phyloP scores from a whole-genome alignment of 2,888 invertebrate species.

The Diaphora mendica region DNA sequence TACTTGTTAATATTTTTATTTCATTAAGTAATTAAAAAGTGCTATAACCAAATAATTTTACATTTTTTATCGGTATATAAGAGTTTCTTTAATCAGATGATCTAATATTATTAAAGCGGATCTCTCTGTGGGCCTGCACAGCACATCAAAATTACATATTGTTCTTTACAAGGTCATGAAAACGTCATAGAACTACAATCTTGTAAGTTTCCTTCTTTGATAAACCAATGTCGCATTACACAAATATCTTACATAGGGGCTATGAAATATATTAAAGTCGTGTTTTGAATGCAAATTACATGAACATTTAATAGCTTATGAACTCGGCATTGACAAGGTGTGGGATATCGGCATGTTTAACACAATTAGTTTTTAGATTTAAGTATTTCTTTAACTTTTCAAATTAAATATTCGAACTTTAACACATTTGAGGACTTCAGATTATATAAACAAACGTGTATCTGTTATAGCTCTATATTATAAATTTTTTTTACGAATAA shows the following conservation, averaged over 20 bases:
- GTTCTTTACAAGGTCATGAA: background rate
- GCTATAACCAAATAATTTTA: background rate
- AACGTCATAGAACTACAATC: background rate
- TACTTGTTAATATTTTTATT: background rate
- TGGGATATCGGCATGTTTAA: constrained; percentile 22
- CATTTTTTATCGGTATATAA: background rate
- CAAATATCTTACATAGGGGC: constrained; percentile 1
- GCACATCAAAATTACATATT: background rate
- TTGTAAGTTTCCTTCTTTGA: constrained; percentile 15
- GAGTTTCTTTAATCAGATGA: background rate
- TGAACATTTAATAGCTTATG: constrained; percentile 27
- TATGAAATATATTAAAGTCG: constrained; percentile 26
- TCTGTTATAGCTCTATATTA: background rate
- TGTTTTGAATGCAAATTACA: constrained; percentile 37
- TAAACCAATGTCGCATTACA: constrained; percentile 14
- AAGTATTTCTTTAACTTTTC: constrained; percentile 27
- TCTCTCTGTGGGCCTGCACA: background rate
- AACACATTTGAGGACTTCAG: background rate
- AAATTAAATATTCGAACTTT: constrained; percentile 22
- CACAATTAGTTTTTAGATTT: constrained; percentile 22
- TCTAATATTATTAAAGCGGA: background rate
- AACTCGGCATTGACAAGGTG: constrained; percentile 25
- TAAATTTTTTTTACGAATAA: background rate
- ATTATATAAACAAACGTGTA: background rate
- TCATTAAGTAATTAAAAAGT: too few species aligned